A percentile compares a stretch with the other conserved stretches of the same genome.
Evolutionary conservation across 1,140 invertebrate species (phyloP).

Genomic region (Yoshiicerus persimilis): DNA sequence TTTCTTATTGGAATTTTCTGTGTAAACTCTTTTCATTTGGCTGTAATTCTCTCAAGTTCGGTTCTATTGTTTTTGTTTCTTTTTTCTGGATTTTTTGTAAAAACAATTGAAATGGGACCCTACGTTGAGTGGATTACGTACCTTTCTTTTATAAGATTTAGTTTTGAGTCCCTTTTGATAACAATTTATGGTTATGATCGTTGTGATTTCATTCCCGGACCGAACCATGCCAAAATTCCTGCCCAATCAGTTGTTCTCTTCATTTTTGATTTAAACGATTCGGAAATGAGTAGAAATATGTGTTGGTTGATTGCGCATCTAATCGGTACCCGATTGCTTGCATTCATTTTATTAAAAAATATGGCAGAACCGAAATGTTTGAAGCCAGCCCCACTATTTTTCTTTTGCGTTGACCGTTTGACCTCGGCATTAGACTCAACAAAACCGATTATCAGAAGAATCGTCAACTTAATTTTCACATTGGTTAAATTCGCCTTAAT

Average conservation of each 20-base stretch:
- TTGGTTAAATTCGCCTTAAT: too few relatives aligned
- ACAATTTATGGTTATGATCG: conserved; percentile 3
- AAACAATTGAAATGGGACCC: neutral
- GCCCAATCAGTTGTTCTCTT: neutral
- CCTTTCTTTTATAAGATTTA: conserved; percentile 29
- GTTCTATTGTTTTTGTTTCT: conserved; percentile 24
- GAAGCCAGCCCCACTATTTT: too few relatives aligned
- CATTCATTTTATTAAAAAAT: neutral
- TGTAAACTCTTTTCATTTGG: conserved; percentile 19
- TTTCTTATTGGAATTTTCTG: conserved; percentile 34
- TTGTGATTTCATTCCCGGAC: neutral
- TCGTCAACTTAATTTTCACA: too few relatives aligned
- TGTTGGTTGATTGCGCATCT: neutral
- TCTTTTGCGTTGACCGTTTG: too few relatives aligned
- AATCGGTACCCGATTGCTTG: neutral
- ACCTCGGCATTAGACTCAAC: too few relatives aligned
- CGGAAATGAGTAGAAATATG: neutral
- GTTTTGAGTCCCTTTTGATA: conserved; percentile 25
- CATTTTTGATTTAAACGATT: neutral
- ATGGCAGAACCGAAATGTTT: neutral
- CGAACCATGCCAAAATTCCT: neutral
- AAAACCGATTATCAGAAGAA: too few relatives aligned
- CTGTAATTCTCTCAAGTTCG: conserved; percentile 14
- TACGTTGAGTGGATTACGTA: conserved; percentile 1
- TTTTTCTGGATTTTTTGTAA: conserved; percentile 34